phyloP scores from a whole-genome alignment of 2,113 vertebrate species.

The Silurus meridionalis region DNA sequence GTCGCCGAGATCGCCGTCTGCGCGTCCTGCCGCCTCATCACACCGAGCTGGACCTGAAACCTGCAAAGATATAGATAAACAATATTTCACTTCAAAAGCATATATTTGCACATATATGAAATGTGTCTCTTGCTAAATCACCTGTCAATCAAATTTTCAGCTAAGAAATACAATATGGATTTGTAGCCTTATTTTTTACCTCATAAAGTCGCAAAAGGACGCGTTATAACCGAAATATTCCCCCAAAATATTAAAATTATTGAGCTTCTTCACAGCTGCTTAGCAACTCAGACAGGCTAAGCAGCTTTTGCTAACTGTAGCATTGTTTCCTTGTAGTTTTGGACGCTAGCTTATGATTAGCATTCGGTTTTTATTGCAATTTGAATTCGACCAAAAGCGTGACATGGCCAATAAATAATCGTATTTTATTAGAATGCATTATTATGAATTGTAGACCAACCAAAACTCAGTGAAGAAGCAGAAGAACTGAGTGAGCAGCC shows the following conservation, averaged over 20 bases:
- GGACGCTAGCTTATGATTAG: background rate
- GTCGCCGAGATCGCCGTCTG: slow-evolving; percentile 84
- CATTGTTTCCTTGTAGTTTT: background rate
- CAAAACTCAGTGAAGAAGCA: background rate
- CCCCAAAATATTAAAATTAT: background rate
- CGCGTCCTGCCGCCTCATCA: slow-evolving; percentile 92
- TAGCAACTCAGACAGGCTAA: background rate
- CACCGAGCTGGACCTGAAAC: slow-evolving; percentile 89
- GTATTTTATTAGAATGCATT: too few species aligned
- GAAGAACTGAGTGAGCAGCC: background rate
- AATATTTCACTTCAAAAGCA: background rate
- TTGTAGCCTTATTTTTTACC: background rate
- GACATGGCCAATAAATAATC: too few species aligned
- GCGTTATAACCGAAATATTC: background rate
- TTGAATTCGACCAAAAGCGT: too few species aligned
- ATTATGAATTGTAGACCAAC: background rate
- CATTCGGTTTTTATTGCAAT: too few species aligned
- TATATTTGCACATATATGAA: background rate
- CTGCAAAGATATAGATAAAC: slow-evolving; percentile 66
- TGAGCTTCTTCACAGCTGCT: background rate
- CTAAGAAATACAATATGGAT: background rate
- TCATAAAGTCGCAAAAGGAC: too few species aligned
- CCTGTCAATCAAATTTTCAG: too few species aligned
- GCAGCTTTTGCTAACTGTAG: background rate
- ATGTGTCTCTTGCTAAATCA: too few species aligned